These are phyloP conservation scores for Synanthedon formicaeformis DNA, from an alignment of 2,888 invertebrate genomes.

Conservation along the genomic window DNA sequence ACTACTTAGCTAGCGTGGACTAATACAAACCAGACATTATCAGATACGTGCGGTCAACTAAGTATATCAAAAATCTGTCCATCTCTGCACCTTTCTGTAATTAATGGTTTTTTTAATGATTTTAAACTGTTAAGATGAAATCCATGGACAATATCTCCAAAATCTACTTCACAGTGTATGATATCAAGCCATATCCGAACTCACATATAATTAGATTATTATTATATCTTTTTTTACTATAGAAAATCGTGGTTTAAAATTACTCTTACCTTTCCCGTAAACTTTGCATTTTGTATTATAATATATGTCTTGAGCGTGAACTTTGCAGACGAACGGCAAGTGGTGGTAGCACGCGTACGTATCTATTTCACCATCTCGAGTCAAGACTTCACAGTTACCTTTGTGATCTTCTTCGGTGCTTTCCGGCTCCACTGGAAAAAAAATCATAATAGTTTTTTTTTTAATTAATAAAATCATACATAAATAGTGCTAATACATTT, in stretches of 20 bases:
- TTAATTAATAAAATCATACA: too few species aligned
- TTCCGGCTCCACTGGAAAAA: background rate
- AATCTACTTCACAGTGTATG: too few species aligned
- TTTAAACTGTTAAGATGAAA: too few species aligned
- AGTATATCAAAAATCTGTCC: too few species aligned
- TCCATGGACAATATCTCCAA: too few species aligned
- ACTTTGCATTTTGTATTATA: conserved; percentile 30
- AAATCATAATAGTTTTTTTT: background rate
- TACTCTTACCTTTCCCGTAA: conserved; percentile 23
- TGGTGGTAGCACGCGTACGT: conserved; percentile 11
- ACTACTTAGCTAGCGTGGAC: too few species aligned
- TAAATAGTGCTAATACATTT: background rate
- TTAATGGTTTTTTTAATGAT: too few species aligned
- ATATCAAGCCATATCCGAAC: too few species aligned
- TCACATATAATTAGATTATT: too few species aligned
- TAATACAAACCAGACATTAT: too few species aligned
- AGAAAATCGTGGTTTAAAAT: background rate
- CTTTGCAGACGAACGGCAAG: conserved; percentile 44
- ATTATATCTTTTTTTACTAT: background rate
- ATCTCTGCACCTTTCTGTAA: too few species aligned
- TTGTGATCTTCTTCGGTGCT: background rate
- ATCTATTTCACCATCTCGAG: conserved; percentile 23
- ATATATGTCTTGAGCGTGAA: conserved; percentile 23
- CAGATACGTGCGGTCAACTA: too few species aligned
- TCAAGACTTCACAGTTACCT: conserved; percentile 20